Evolutionary conservation across 2,797 vertebrate species (phyloP).

Genomic region (Urosaurus nigricauda): DNA sequence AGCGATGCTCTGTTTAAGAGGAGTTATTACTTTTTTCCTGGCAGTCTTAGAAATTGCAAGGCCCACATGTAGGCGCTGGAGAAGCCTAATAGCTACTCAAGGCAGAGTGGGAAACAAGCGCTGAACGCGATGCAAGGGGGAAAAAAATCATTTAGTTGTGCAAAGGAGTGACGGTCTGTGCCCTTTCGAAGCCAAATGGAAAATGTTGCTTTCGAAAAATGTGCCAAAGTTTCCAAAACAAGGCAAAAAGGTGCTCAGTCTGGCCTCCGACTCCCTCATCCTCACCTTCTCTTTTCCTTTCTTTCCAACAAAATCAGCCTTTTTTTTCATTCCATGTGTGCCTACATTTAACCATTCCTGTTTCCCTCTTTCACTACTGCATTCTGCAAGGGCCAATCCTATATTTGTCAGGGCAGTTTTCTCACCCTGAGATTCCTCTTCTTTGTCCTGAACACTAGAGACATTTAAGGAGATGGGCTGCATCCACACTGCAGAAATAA

Average conservation of each 20-base stretch:
- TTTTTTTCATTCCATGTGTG: too few relatives aligned
- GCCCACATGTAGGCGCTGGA: conserved; percentile 56
- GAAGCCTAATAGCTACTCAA: conserved; percentile 58
- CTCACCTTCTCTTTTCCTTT: neutral
- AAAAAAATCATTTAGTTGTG: conserved; percentile 31
- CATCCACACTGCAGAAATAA: too few relatives aligned
- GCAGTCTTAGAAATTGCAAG: conserved; percentile 59
- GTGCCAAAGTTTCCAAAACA: conserved; percentile 13
- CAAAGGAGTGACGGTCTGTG: conserved; percentile 18
- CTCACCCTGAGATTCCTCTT: too few relatives aligned
- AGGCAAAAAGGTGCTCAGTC: neutral
- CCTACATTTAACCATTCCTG: neutral
- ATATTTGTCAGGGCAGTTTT: too few relatives aligned
- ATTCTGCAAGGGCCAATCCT: neutral
- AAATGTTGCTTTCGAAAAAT: neutral
- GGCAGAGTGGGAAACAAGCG: conserved; percentile 46
- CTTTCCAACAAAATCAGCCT: neutral
- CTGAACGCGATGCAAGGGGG: neutral
- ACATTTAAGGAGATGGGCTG: too few relatives aligned
- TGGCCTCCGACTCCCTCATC: too few relatives aligned
- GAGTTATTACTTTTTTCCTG: conserved; percentile 73
- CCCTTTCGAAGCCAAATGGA: conserved; percentile 11
- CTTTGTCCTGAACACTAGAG: too few relatives aligned
- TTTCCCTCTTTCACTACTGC: neutral
- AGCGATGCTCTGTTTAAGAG: conserved; percentile 62